Percentiles rank a stretch among this genome's conserved stretches.
These are phyloP conservation scores for Drosophila peninsularis DNA, from an alignment of 2,888 invertebrate genomes.

Conservation along the genomic window DNA sequence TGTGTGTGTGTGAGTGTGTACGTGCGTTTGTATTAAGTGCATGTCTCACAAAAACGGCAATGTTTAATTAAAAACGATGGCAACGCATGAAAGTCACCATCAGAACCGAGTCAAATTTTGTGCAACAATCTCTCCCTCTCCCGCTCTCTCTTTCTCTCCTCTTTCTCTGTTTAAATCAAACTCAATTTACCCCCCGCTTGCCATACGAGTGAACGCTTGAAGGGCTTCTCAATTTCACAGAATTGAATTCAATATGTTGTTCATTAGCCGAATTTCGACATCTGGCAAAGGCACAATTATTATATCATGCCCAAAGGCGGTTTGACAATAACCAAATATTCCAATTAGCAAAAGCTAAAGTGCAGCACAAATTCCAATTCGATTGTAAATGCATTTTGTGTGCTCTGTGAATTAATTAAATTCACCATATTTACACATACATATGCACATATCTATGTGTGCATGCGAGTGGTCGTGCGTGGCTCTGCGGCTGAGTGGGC, in stretches of 20 bases:
- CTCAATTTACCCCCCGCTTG: not conserved
- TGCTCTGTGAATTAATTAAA: slow-evolving; percentile 12
- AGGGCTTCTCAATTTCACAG: slow-evolving; percentile 11
- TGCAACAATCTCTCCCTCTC: slow-evolving; percentile 13
- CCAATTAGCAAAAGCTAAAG: slow-evolving; percentile 35
- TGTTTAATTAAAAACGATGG: slow-evolving; percentile 64
- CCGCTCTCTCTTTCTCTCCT: not conserved
- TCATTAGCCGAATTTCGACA: slow-evolving; percentile 16
- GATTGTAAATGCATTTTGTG: slow-evolving; percentile 18
- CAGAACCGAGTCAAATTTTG: slow-evolving; percentile 23
- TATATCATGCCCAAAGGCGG: slow-evolving; percentile 26
- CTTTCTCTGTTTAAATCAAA: not conserved
- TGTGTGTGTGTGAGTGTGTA: slow-evolving; percentile 16
- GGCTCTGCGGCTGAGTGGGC: no score
- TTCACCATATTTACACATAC: not conserved
- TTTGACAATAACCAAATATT: slow-evolving; percentile 32
- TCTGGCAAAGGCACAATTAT: slow-evolving; percentile 12
- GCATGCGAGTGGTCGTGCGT: not conserved
- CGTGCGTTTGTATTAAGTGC: slow-evolving; percentile 32
- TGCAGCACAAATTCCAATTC: slow-evolving; percentile 4
- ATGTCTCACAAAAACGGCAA: slow-evolving; percentile 43
- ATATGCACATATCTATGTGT: not conserved
- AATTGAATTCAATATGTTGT: slow-evolving; percentile 29
- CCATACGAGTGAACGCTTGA: not conserved
- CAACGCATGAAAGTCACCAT: slow-evolving; percentile 43